These are phyloP conservation scores for Catharus ustulatus DNA, from an alignment of 2,797 vertebrate genomes.

Conservation along the genomic window DNA sequence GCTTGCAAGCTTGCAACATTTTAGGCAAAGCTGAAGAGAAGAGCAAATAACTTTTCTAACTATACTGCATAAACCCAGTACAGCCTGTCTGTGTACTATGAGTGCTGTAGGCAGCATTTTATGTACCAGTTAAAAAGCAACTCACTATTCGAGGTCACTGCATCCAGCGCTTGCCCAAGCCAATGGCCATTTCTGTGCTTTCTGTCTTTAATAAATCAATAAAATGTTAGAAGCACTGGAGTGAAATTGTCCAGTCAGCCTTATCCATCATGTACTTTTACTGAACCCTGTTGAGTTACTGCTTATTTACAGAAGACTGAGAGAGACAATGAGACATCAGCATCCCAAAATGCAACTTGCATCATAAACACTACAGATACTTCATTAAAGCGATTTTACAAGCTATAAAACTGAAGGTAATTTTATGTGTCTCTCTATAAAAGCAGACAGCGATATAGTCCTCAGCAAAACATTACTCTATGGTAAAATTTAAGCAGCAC, in stretches of 20 bases:
- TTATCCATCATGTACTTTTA: background rate
- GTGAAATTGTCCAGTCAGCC: background rate
- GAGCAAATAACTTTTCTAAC: background rate
- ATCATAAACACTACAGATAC: background rate
- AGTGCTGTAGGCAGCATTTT: rapidly evolving
- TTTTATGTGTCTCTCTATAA: background rate
- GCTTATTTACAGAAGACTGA: background rate
- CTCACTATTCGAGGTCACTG: background rate
- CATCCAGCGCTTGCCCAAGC: background rate
- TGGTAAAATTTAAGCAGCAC: background rate
- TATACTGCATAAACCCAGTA: background rate
- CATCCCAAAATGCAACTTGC: background rate
- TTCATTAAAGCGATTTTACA: background rate
- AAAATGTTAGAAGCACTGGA: background rate
- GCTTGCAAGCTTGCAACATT: background rate
- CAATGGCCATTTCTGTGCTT: background rate
- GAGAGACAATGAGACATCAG: background rate
- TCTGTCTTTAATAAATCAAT: background rate
- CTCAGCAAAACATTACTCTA: background rate
- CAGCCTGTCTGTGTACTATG: background rate
- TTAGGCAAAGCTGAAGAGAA: background rate
- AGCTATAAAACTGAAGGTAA: background rate
- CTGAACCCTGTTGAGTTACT: background rate
- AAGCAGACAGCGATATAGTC: background rate
- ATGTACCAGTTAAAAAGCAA: background rate